phyloP scores from a whole-genome alignment of 2,113 vertebrate species.

The Chloropsis cyanopogon region DNA sequence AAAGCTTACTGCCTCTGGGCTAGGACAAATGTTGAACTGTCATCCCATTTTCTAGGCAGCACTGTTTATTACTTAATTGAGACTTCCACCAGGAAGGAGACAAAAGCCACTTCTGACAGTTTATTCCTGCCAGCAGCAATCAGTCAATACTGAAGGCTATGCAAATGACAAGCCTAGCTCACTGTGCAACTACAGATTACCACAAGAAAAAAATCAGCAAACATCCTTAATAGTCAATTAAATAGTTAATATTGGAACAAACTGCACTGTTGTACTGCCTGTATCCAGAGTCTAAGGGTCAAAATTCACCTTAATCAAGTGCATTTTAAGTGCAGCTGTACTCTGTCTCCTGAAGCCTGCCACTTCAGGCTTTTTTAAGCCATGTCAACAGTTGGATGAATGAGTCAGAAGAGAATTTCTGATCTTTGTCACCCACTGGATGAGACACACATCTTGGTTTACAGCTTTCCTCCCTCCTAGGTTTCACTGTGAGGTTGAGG shows the following conservation, averaged over 20 bases:
- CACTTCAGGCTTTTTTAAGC: neutral
- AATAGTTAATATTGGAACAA: conserved; percentile 24
- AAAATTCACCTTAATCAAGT: neutral
- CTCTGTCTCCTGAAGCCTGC: neutral
- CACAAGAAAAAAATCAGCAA: neutral
- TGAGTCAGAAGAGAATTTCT: conserved; percentile 40
- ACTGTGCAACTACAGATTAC: neutral
- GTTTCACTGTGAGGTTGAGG: neutral
- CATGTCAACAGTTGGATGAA: conserved; percentile 6
- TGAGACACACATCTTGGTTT: neutral
- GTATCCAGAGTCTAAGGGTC: conserved; percentile 67
- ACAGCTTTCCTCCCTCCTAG: neutral
- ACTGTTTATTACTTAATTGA: neutral
- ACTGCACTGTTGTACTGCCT: neutral
- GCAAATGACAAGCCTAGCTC: neutral
- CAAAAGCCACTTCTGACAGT: neutral
- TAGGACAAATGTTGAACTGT: neutral
- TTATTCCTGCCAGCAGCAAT: neutral
- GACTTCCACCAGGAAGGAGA: neutral
- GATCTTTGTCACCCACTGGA: conserved; percentile 51
- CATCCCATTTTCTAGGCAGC: neutral
- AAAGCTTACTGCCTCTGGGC: neutral
- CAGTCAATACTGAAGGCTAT: neutral
- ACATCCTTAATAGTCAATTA: neutral
- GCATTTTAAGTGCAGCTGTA: neutral